A percentile compares a stretch with the other conserved stretches of the same genome.
Conservation (phyloP, 2,113 vertebrate genomes). For the Theristicus caerulescens region DNA sequence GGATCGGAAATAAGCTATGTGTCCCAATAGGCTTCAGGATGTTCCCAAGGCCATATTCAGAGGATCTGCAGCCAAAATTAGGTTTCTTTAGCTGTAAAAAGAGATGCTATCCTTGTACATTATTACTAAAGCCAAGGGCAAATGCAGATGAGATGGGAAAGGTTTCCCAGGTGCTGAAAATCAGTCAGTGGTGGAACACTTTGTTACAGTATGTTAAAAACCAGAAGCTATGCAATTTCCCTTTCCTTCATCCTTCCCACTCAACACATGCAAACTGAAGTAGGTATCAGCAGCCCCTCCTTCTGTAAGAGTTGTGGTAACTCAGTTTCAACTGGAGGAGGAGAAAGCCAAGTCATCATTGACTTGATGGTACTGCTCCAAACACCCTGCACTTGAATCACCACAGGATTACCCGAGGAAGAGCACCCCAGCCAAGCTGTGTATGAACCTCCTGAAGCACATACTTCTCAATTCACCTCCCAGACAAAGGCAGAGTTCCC, state of each 20-base stretch:
- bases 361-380: not conserved
- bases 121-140: not conserved
- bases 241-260: not conserved
- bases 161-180: not conserved
- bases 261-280: not conserved
- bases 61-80: not conserved
- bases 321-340: not conserved
- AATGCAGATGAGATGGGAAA: not conserved
- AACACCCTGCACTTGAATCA: not conserved
- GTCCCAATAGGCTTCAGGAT: not conserved
- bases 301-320: not conserved
- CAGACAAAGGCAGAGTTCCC: not conserved
- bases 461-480: not conserved
- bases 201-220: fast-evolving
- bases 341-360: not conserved
- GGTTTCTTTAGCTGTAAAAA: not conserved
- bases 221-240: not conserved
- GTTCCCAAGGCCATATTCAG: not conserved
- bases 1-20: not conserved
- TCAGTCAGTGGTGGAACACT: not conserved
- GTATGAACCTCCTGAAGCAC: not conserved
- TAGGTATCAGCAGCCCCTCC: not conserved
- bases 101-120: not conserved
- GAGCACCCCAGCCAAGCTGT: not conserved
- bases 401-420: not conserved